Conservation (phyloP, 2,797 vertebrate species). For the Argentina silus region DNA sequence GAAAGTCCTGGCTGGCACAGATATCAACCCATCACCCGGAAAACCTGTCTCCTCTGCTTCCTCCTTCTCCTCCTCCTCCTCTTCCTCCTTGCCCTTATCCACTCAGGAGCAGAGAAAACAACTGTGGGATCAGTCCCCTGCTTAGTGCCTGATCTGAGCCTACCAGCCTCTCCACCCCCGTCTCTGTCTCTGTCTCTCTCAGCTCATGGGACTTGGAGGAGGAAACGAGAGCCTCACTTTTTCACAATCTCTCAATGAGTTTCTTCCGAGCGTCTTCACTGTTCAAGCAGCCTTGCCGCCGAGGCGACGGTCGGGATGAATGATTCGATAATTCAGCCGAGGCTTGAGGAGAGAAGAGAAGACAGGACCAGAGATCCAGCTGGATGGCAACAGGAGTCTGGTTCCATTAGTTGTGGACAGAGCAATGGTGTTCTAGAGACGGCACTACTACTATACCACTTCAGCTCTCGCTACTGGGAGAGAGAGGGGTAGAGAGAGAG, state of each 20-base stretch:
- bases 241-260: constrained; percentile 36
- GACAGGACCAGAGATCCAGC: constrained; percentile 29
- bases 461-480: constrained; percentile 18
- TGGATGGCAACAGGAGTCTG: constrained; percentile 52
- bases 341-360: neutral
- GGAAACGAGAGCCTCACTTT: constrained; percentile 14
- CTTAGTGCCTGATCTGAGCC: neutral
- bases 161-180: constrained; percentile 15
- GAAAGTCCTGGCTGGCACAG: constrained; percentile 16
- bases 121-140: constrained; percentile 12
- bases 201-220: constrained; percentile 42
- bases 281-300: constrained; percentile 14
- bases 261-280: constrained; percentile 20
- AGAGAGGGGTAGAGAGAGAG: constrained; percentile 30
- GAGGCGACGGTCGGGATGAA: constrained; percentile 15
- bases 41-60: constrained; percentile 20
- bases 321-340: constrained; percentile 45
- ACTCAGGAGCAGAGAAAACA: constrained; percentile 6
- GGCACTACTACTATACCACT: constrained; percentile 28
- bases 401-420: constrained; percentile 49
- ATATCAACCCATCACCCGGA: constrained; percentile 44
- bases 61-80: constrained; percentile 21
- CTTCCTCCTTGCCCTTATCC: neutral
- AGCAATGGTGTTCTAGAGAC: constrained; percentile 39
- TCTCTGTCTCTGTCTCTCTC: constrained; percentile 21